These are phyloP conservation scores for Bos javanicus DNA, from an alignment of 2,113 vertebrate species.

Conservation along the genomic window DNA sequence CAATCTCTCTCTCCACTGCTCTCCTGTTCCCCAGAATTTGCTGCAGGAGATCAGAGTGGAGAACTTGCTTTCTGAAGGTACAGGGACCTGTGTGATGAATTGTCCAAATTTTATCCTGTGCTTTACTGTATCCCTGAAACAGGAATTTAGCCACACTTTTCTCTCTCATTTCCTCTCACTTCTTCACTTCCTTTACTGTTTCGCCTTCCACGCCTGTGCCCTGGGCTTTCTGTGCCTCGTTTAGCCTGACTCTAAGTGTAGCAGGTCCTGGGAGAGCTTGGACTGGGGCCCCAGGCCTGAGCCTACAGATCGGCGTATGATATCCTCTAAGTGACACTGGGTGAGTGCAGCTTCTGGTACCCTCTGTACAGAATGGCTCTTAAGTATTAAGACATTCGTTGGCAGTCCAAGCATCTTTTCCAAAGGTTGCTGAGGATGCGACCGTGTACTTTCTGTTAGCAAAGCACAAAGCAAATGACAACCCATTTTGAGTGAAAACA, in stretches of 20 bases:
- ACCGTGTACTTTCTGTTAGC: neutral
- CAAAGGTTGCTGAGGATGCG: neutral
- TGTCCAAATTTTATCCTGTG: accelerated
- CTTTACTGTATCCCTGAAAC: neutral
- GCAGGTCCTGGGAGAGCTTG: too few species aligned
- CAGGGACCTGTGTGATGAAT: neutral
- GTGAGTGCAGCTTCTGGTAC: neutral
- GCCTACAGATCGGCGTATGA: neutral
- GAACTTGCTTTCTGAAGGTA: neutral
- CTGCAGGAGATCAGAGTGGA: neutral
- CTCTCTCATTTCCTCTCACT: neutral
- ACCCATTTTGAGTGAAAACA: neutral
- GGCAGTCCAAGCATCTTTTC: neutral
- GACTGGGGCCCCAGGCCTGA: neutral
- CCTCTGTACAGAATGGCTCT: neutral
- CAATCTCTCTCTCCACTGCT: neutral
- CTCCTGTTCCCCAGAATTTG: neutral
- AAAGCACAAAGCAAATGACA: neutral
- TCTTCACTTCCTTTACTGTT: too few species aligned
- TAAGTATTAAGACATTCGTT: neutral
- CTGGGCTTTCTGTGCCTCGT: neutral
- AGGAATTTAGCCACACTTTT: neutral
- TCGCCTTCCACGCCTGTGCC: too few species aligned
- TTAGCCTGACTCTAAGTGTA: neutral
- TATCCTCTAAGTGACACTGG: neutral